Evolutionary conservation across 2,888 invertebrate genomes (phyloP).

Genomic region (Venusia cambrica): DNA sequence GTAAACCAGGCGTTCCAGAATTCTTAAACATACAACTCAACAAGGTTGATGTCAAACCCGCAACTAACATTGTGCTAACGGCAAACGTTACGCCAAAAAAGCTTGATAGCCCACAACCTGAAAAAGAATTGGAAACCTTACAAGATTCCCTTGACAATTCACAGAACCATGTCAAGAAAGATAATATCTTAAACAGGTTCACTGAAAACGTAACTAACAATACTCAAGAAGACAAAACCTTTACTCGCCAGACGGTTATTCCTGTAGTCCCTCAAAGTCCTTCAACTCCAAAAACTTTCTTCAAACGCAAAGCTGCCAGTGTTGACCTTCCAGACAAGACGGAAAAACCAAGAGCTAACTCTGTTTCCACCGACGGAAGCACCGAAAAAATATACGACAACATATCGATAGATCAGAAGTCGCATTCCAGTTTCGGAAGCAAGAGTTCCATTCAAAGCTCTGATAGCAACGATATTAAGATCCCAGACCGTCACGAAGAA

Average conservation of each 20-base stretch:
- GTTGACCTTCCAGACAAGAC: constrained; percentile 73
- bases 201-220: constrained; percentile 46
- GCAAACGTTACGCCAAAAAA: constrained; percentile 81
- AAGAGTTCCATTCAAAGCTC: constrained; percentile 73
- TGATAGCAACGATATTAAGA: constrained; percentile 66
- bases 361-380: constrained; percentile 66
- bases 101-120: constrained; percentile 56
- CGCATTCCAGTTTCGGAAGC: constrained; percentile 73
- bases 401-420: constrained; percentile 70
- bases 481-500: constrained; percentile 66
- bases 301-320: constrained; percentile 79
- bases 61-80: constrained; percentile 84
- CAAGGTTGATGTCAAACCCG: constrained; percentile 83
- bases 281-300: constrained; percentile 68
- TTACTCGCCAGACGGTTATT: constrained; percentile 39
- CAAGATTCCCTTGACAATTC: constrained; percentile 33
- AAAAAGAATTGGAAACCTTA: constrained; percentile 51
- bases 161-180: constrained; percentile 38
- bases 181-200: constrained; percentile 43
- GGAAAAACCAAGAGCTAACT: constrained; percentile 63
- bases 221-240: constrained; percentile 44
- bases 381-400: constrained; percentile 70
- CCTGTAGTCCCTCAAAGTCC: constrained; percentile 57
- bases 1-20: constrained; percentile 80
- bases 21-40: constrained; percentile 86